Conservation (phyloP, 35 echinoderm and acorn worm genomes). For the Anneissia japonica region DNA sequence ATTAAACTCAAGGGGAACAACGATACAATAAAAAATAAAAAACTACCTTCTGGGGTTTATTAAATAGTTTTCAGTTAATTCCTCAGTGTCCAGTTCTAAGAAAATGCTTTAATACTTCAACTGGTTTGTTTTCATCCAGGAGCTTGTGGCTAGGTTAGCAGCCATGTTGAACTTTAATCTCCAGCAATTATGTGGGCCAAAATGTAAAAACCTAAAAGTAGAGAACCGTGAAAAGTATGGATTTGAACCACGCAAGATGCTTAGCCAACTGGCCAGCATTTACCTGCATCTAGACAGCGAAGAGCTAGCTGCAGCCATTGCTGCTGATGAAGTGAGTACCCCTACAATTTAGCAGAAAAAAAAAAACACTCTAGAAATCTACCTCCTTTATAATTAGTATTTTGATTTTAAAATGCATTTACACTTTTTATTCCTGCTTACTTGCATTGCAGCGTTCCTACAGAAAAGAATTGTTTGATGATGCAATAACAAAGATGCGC, state of each 20-base stretch:
- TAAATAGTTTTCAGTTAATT: no score
- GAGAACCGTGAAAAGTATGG: slow-evolving; percentile 98
- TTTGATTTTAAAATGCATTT: neutral
- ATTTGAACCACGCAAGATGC: slow-evolving; percentile 94
- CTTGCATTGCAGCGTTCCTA: slow-evolving; percentile 73
- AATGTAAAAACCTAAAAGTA: slow-evolving; percentile 83
- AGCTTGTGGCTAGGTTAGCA: slow-evolving; percentile 76
- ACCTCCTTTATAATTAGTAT: neutral
- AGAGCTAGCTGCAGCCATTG: slow-evolving; percentile 68
- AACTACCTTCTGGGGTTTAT: no score
- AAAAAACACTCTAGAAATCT: neutral
- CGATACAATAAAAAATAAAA: no score
- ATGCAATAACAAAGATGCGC: slow-evolving; percentile 55
- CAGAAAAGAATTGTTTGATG: slow-evolving; percentile 57
- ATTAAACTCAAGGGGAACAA: no score
- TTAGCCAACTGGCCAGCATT: slow-evolving; percentile 80
- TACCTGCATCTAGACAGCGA: slow-evolving; percentile 81
- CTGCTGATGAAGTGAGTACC: slow-evolving; percentile 77
- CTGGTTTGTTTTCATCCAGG: slow-evolving; percentile 30
- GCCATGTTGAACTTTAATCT: slow-evolving; percentile 98
- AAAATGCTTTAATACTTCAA: no score
- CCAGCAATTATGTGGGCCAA: slow-evolving; percentile 77
- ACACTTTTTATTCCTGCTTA: neutral
- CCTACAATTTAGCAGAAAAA: no score
- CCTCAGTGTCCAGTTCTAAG: no score